Percentiles rank a stretch among this genome's conserved stretches.
phyloP scores from a whole-genome alignment of 2,797 vertebrate genomes.

The Scomberomorus guttatus region DNA sequence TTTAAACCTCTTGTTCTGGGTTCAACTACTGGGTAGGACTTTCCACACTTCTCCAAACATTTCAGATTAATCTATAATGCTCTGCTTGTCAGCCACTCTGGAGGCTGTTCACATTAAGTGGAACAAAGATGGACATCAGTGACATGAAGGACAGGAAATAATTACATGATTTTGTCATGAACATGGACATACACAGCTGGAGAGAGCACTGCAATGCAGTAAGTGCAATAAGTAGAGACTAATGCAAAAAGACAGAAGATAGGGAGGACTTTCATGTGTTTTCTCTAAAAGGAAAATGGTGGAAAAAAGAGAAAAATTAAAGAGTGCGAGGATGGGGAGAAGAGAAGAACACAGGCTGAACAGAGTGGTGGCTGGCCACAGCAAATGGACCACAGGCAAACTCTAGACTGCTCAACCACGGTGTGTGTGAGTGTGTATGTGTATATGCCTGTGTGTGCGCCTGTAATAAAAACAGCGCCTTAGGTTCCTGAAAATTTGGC shows the following conservation, averaged over 20 bases:
- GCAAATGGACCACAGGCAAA: slow-evolving; percentile 65
- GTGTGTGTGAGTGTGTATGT: slow-evolving; percentile 23
- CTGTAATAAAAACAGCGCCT: slow-evolving; percentile 60
- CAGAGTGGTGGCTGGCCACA: slow-evolving; percentile 70
- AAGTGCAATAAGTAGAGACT: not conserved
- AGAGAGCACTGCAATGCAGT: slow-evolving; percentile 2
- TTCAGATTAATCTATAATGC: not conserved
- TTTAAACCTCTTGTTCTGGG: not conserved
- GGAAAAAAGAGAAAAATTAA: slow-evolving; percentile 41
- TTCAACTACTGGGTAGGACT: not conserved
- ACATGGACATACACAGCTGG: slow-evolving; percentile 13
- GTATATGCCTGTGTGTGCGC: slow-evolving; percentile 1
- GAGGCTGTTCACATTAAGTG: not conserved
- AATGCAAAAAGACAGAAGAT: slow-evolving; percentile 11
- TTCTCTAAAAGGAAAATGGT: slow-evolving; percentile 41
- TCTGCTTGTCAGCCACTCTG: not conserved
- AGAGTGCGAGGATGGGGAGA: slow-evolving; percentile 28
- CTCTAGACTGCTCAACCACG: slow-evolving; percentile 60
- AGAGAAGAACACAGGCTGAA: slow-evolving; percentile 46
- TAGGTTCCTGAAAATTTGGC: slow-evolving; percentile 66
- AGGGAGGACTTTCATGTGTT: slow-evolving; percentile 4
- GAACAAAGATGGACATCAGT: not conserved
- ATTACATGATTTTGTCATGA: not conserved
- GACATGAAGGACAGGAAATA: not conserved
- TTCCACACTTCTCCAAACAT: too few relatives aligned